phyloP scores from a whole-genome alignment of 2,888 invertebrate genomes.

The Eupithecia centaureata region DNA sequence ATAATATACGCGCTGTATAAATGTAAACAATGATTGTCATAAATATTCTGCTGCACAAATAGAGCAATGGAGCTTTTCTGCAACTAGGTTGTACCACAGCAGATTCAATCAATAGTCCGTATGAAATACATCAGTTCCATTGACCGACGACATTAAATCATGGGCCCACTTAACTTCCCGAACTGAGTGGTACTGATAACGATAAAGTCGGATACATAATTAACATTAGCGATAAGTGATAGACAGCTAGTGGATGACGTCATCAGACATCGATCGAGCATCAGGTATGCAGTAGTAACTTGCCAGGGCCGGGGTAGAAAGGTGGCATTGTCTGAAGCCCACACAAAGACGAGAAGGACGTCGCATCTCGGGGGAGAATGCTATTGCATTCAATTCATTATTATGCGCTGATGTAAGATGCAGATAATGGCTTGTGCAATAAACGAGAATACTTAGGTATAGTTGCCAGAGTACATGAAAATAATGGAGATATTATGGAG shows the following conservation, averaged over 20 bases:
- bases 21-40: slow-evolving; percentile 1
- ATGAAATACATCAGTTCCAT: slow-evolving; percentile 34
- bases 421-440: slow-evolving; percentile 40
- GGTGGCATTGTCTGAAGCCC: slow-evolving; percentile 61
- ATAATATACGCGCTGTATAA: slow-evolving; percentile 3
- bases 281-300: slow-evolving; percentile 52
- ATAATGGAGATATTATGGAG: slow-evolving; percentile 20
- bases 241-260: slow-evolving; percentile 45
- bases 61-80: slow-evolving; percentile 3
- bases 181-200: slow-evolving; percentile 54
- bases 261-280: slow-evolving; percentile 55
- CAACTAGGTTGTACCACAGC: slow-evolving; percentile 19
- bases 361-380: slow-evolving; percentile 52
- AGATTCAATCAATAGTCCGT: slow-evolving; percentile 41
- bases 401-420: slow-evolving; percentile 39
- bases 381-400: slow-evolving; percentile 41
- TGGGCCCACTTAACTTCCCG: slow-evolving; percentile 52
- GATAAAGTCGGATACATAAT: slow-evolving; percentile 50
- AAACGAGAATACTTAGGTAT: slow-evolving; percentile 16
- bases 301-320: slow-evolving; percentile 53
- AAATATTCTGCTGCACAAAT: background rate
- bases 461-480: slow-evolving; percentile 23
- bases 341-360: slow-evolving; percentile 61
- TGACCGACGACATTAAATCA: slow-evolving; percentile 50
- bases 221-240: slow-evolving; percentile 50